Evolutionary conservation across 2,888 invertebrate species (phyloP).

Genomic region (Melikaiella ostensackeni): DNA sequence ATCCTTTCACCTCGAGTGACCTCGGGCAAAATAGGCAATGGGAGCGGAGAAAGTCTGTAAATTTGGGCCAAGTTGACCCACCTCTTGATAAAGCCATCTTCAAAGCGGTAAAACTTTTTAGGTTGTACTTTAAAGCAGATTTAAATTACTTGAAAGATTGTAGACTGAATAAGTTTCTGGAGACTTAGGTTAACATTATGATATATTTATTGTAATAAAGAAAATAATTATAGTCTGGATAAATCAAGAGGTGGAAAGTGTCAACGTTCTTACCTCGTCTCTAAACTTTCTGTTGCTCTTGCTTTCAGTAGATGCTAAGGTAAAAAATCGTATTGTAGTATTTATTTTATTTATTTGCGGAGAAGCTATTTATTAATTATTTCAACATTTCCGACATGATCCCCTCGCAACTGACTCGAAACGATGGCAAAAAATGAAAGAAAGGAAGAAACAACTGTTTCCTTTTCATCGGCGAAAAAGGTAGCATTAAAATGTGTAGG

Average conservation of each 20-base stretch:
- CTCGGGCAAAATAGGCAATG: constrained; percentile 30
- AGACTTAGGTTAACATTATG: background rate
- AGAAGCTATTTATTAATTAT: constrained; percentile 44
- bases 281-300: constrained; percentile 24
- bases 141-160: background rate
- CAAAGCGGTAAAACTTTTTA: background rate
- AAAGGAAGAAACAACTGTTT: constrained; percentile 44
- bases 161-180: background rate
- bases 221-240: background rate
- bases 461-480: constrained; percentile 27
- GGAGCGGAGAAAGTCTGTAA: constrained; percentile 35
- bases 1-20: constrained; percentile 1
- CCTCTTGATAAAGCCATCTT: constrained; percentile 14
- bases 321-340: constrained; percentile 51
- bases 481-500: constrained; percentile 67
- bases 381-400: constrained; percentile 21
- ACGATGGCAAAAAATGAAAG: constrained; percentile 37
- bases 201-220: background rate
- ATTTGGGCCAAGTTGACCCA: constrained; percentile 34
- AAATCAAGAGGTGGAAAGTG: constrained; percentile 3
- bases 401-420: constrained; percentile 25
- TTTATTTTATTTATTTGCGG: constrained; percentile 65
- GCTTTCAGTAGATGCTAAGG: constrained; percentile 2
- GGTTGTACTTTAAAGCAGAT: background rate
- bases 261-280: constrained; percentile 13